Percentiles rank a stretch among this genome's conserved stretches.
Evolutionary conservation across 2,113 vertebrate species (phyloP).

Genomic region (Limanda limanda): DNA sequence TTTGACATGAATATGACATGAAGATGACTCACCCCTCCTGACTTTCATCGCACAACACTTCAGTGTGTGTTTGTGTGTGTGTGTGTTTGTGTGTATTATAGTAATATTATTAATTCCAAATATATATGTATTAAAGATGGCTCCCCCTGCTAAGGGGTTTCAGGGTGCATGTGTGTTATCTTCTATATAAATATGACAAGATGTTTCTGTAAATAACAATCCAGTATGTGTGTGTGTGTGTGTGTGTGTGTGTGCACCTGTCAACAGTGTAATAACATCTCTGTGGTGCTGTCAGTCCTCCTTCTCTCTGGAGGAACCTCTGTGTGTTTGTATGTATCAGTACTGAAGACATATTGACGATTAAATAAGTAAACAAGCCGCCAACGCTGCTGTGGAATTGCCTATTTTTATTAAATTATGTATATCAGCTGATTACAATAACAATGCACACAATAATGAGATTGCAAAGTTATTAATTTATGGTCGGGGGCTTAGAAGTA

Average conservation of each 20-base stretch:
- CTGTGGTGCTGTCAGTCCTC: not conserved
- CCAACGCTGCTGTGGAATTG: not conserved
- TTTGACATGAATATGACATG: constrained; percentile 64
- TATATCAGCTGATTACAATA: not conserved
- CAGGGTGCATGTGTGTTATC: not conserved
- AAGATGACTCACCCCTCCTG: constrained; percentile 60
- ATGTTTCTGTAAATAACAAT: constrained; percentile 28
- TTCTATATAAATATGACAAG: constrained; percentile 42
- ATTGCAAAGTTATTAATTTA: not conserved
- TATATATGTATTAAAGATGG: constrained; percentile 34
- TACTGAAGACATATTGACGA: not conserved
- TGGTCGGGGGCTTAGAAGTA: no score
- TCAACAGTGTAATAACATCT: not conserved
- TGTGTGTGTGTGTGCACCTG: not conserved
- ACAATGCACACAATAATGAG: not conserved
- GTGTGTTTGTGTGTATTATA: constrained; percentile 6
- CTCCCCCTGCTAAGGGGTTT: constrained; percentile 13
- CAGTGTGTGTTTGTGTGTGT: constrained; percentile 3
- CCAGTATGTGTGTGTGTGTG: not conserved
- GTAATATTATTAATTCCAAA: constrained; percentile 38
- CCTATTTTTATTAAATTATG: not conserved
- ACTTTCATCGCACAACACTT: constrained; percentile 14
- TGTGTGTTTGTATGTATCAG: not conserved
- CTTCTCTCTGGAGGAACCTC: not conserved
- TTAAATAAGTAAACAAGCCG: not conserved